A percentile compares a stretch with the other conserved stretches of the same genome.
phyloP scores from a whole-genome alignment of 2,113 vertebrate species.

The Bos indicus region DNA sequence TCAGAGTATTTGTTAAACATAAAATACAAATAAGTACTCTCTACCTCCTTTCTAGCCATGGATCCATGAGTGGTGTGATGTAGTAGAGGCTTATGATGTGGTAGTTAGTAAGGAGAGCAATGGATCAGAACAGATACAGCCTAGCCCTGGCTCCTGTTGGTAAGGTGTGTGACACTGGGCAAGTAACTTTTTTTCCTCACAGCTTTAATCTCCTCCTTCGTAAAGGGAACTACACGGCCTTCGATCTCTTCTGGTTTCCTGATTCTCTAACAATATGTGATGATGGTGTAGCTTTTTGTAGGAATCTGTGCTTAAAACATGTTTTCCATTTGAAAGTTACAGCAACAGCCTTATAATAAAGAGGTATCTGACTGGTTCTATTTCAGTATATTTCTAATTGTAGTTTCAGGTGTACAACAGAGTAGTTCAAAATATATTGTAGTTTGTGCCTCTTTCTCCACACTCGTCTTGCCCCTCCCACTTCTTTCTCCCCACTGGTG shows the following conservation, averaged over 20 bases:
- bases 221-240: neutral
- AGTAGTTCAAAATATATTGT: neutral
- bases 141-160: neutral
- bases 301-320: neutral
- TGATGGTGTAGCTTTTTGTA: neutral
- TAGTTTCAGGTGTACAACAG: neutral
- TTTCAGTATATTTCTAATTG: neutral
- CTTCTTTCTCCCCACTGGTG: neutral
- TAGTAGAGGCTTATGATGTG: neutral
- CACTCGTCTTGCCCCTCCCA: neutral
- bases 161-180: neutral
- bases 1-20: neutral
- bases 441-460: neutral
- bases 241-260: neutral
- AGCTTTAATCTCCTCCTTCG: neutral
- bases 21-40: neutral
- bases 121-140: neutral
- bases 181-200: neutral
- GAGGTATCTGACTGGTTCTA: neutral
- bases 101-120: neutral
- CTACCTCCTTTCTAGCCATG: neutral
- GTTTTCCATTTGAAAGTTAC: neutral
- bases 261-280: neutral
- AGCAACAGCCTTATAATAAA: neutral
- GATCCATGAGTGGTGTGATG: neutral